Base-by-base conservation (phyloP, 37 sponge, comb jelly and placozoan genomes). In the Trichoplax adhaerens region DNA sequence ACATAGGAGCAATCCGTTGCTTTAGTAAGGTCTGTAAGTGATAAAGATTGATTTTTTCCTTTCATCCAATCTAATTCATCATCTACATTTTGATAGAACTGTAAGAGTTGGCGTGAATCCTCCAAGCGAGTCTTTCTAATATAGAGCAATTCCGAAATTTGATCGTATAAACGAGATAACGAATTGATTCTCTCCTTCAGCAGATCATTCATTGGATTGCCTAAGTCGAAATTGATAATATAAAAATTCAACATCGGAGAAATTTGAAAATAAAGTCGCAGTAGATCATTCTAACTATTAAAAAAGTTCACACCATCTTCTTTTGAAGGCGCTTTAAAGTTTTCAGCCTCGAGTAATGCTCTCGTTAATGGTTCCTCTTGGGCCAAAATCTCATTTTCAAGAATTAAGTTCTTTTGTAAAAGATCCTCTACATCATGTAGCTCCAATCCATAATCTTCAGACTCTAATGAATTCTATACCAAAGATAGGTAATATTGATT, bases 361-460 rank as follows among this genome's bases (percentile, higher is more conserved):
- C 56, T 47, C 54, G 78, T 83, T 55, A 77, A 82, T 58, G 85
- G 68, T 54, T 89, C 94, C 5, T 53, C 72, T 61, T 79, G 68
- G 50, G 83, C 73, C 51, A 65, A 79, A 48, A 93, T 78, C 72
- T 95, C 97, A 51, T 84, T 74, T 65, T 91, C 97, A 3, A 72
- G 3, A 0, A 91, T 75, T 1, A 68, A 77, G 84, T 95, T 88
- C 74, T 91, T 91, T 77, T 91, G 89, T 12, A 95, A 71, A 2
- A 95, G 82, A 66, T 91, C 91, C 58, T 95, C 88, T 0, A 91
- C 91, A 66, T 90, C 86, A 6, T 81, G 67, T 66, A 91, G 78
- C 68, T 95, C 91, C 79, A 85, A 85, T 48, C 92, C 97, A 77
- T 80, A 85, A 78, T 95, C 97, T 53, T 88, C 86, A 47, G 87